Evolutionary conservation across 1,140 invertebrate genomes (phyloP), one percentile per base, ranked within the genome.

Genomic region (Drosophila parvula): DNA sequence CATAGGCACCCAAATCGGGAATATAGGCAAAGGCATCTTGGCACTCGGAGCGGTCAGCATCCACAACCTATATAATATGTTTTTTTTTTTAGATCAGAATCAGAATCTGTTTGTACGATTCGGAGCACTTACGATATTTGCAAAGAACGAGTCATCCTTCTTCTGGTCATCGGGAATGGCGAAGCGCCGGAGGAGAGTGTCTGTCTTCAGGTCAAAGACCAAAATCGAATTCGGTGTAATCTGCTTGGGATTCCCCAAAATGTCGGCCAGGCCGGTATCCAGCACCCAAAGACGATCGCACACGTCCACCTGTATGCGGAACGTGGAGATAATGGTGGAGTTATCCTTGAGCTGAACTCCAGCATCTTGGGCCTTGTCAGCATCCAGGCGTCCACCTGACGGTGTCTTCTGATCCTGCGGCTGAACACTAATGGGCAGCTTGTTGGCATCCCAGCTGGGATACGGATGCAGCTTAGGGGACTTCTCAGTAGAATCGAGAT

Each of bases 251-350:
- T 89, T 91, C 38, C 93, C 95, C 44, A 95, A 92, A 89, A 96
- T 95, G 91, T 96, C 95, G 63, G 95, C 94, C 30, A 96, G 83
- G n/a, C 96, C 96, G 11, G 95, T 95, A 88, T 96, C 96, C 82
- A 96, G 93, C 30, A 95, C 95, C 96, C 96, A 96, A 10, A 96
- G 92, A 50, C 96, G 93, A 89, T 96, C 95, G 74, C 96, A 96
- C 3, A 92, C 92, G 90, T 96, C 96, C 14, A 95, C 93, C 70
- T 91, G 93, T 10, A 94, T 90, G 62, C 95, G 94, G 80, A 95
- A 95, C 3, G 95, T 94, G n/a, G 94, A 95, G 43, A 95, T 93
- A 12, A 95, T 94, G 1, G 94, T 93, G 4, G 91, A 92, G 77
- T 95, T 94, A 43, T 94, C 93, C 47, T 75, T 79, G 10, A 94